These are phyloP conservation scores for Metopolophium dirhodum DNA, from an alignment of 1,140 invertebrate genomes.

Conservation along the genomic window DNA sequence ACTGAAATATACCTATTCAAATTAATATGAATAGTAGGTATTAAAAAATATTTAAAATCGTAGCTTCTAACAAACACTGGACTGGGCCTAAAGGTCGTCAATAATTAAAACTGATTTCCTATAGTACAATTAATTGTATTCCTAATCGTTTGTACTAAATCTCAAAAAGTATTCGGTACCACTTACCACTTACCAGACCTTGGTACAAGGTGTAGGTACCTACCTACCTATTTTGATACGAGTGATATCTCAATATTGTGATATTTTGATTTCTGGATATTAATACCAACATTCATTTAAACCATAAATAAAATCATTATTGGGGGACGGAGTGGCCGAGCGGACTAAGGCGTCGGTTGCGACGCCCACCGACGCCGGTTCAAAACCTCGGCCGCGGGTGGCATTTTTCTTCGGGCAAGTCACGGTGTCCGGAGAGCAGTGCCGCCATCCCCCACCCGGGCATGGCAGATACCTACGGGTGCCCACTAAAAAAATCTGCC, in stretches of 20 bases:
- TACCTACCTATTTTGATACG: neutral
- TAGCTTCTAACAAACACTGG: neutral
- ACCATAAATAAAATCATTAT: no score
- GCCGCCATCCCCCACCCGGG: no score
- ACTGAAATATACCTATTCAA: neutral
- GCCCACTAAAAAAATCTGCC: no score
- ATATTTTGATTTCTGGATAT: neutral
- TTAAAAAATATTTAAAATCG: neutral
- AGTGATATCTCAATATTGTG: neutral
- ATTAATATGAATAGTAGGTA: neutral
- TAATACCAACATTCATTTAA: neutral
- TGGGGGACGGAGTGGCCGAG: no score
- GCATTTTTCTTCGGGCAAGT: no score
- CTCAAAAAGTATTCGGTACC: neutral
- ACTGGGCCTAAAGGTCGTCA: neutral
- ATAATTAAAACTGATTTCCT: neutral
- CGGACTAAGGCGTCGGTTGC: no score
- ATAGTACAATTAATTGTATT: neutral
- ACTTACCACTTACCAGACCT: neutral
- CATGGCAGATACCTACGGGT: no score
- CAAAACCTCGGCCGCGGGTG: no score
- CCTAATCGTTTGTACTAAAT: neutral
- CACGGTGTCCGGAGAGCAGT: no score
- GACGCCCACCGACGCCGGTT: no score
- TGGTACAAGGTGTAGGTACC: neutral